A percentile compares a stretch with the other conserved stretches of the same genome.
Evolutionary conservation across 2,797 vertebrate genomes (phyloP).

Genomic region (Parambassis ranga): DNA sequence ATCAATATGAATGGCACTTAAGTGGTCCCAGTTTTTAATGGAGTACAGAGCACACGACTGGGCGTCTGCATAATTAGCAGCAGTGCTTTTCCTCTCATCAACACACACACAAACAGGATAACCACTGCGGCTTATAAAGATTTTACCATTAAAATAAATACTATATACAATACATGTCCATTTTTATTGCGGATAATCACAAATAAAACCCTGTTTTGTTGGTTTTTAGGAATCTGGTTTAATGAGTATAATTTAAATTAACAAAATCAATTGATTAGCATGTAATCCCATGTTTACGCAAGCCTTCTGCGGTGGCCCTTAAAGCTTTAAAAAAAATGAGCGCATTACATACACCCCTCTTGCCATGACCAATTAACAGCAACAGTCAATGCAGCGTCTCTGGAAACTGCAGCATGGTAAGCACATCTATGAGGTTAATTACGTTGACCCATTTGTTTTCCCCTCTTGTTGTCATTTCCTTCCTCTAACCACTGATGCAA

Average conservation of each 20-base stretch:
- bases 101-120: not conserved
- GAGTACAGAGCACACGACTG: not conserved
- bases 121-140: no score
- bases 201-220: no score
- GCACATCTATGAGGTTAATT: conserved; percentile 62
- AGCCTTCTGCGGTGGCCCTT: not conserved
- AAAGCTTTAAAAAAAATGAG: conserved; percentile 30
- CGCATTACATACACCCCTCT: not conserved
- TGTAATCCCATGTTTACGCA: conserved; percentile 45
- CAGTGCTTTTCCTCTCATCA: not conserved
- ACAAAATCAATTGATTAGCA: conserved; percentile 39
- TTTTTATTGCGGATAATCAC: no score
- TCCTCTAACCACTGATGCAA: not conserved
- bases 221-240: no score
- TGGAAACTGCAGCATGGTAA: conserved; percentile 31
- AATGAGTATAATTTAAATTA: conserved; percentile 38
- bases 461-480: conserved; percentile 6
- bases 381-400: not conserved
- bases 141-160: no score
- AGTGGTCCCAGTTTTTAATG: conserved; percentile 13
- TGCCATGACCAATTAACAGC: conserved; percentile 27
- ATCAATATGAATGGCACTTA: not conserved
- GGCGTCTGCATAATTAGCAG: conserved; percentile 3
- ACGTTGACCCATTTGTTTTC: conserved; percentile 49
- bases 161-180: no score